phyloP scores from a whole-genome alignment of 2,113 vertebrate genomes.

The Corvus moneduloides region DNA sequence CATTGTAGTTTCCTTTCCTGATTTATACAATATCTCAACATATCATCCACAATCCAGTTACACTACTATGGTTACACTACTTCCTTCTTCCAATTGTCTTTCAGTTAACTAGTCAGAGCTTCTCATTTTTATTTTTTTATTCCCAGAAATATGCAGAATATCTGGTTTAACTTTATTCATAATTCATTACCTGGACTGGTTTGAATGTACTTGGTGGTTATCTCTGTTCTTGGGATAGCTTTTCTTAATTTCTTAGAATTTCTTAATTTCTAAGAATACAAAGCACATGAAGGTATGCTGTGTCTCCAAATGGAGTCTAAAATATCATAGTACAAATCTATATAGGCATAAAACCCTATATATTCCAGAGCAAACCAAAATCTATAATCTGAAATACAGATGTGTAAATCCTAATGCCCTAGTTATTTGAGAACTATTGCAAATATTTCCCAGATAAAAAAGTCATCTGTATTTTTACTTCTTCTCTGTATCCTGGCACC shows the following conservation, averaged over 20 bases:
- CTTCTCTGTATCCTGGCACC: not conserved
- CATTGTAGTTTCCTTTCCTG: not conserved
- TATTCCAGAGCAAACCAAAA: not conserved
- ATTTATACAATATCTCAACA: not conserved
- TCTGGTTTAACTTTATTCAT: not conserved
- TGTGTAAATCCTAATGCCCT: not conserved
- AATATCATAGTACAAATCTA: not conserved
- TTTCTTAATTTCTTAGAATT: not conserved
- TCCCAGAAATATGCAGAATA: not conserved
- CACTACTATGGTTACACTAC: not conserved
- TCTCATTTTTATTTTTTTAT: not conserved
- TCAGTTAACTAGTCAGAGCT: not conserved
- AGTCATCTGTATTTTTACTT: not conserved
- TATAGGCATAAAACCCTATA: not conserved
- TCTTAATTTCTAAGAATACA: not conserved
- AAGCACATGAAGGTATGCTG: not conserved
- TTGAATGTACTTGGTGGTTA: not conserved
- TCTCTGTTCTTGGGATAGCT: not conserved
- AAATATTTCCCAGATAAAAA: not conserved
- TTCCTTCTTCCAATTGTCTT: not conserved
- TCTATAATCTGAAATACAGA: not conserved
- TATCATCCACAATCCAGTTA: not conserved
- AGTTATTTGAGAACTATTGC: not conserved
- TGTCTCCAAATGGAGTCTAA: not conserved
- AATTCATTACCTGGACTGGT: not conserved